These are phyloP conservation scores for Amblyornis subalaris DNA, from an alignment of 2,113 vertebrate species.

Conservation along the genomic window DNA sequence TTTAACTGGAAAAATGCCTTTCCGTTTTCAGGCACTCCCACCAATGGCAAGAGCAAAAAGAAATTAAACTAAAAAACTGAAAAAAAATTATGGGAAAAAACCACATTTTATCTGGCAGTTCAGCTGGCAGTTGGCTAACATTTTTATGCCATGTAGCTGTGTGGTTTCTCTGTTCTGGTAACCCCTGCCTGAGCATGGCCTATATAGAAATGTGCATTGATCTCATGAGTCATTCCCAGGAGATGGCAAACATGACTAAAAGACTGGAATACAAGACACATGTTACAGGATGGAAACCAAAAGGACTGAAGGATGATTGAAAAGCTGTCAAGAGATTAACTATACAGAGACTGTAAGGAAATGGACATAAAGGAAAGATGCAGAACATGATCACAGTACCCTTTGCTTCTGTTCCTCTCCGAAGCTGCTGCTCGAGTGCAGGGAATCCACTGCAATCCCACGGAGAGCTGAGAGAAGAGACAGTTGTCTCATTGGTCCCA, in stretches of 20 bases:
- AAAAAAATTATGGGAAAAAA: not conserved
- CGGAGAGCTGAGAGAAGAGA: not conserved
- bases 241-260: slow-evolving; percentile 22
- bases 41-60: slow-evolving; percentile 45
- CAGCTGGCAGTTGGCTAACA: slow-evolving; percentile 3
- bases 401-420: not conserved
- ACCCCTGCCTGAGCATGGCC: slow-evolving; percentile 31
- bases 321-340: not conserved
- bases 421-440: not conserved
- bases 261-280: not conserved
- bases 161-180: slow-evolving; percentile 58
- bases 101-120: not conserved
- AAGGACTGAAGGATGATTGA: not conserved
- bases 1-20: slow-evolving; percentile 38
- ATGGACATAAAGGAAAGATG: not conserved
- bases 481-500: not conserved
- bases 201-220: not conserved
- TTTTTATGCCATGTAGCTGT: slow-evolving; percentile 4
- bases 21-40: slow-evolving; percentile 29
- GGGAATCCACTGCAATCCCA: not conserved
- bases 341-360: not conserved
- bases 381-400: not conserved
- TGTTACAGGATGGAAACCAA: not conserved
- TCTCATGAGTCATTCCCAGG: slow-evolving; percentile 37
- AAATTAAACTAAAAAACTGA: slow-evolving; percentile 19